Percentiles rank a stretch among this genome's conserved stretches.
Evolutionary conservation across 2,113 vertebrate species (phyloP).

Genomic region (Percopsis transmontana): DNA sequence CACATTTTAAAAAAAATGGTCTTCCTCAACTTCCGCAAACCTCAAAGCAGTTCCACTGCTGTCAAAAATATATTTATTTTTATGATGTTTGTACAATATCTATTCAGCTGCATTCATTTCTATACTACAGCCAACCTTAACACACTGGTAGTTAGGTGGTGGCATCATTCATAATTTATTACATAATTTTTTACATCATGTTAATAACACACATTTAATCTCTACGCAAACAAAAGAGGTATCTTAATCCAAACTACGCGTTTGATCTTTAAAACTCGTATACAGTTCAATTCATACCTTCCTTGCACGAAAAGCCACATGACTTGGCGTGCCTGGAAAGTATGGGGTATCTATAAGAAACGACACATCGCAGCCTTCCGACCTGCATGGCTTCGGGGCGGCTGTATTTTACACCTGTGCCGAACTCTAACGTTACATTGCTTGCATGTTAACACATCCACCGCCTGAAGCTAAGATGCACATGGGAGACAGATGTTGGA

Average conservation of each 20-base stretch:
- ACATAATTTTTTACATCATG: not conserved
- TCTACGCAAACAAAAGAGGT: too few species aligned
- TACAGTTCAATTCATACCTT: not conserved
- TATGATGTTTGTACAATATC: too few species aligned
- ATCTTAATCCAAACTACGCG: too few species aligned
- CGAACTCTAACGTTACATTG: constrained; percentile 49
- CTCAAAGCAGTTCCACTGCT: not conserved
- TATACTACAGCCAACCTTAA: too few species aligned
- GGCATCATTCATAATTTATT: not conserved
- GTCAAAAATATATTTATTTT: too few species aligned
- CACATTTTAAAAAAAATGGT: not conserved
- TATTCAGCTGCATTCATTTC: too few species aligned
- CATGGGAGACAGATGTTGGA: constrained; percentile 57
- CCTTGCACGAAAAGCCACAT: constrained; percentile 13
- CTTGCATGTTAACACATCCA: constrained; percentile 61
- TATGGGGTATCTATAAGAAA: constrained; percentile 8
- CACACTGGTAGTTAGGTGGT: too few species aligned
- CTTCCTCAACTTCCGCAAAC: constrained; percentile 2
- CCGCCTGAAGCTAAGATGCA: constrained; percentile 28
- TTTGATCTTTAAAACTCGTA: constrained; percentile 8
- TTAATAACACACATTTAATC: not conserved
- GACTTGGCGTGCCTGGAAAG: constrained; percentile 15
- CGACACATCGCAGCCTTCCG: constrained; percentile 5
- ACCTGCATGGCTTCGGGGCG: constrained; percentile 3
- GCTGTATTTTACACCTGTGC: constrained; percentile 44